Evolutionary conservation across 2,797 vertebrate genomes (phyloP), one percentile per base, ranked within the genome.

Genomic region (Erpetoichthys calabaricus): DNA sequence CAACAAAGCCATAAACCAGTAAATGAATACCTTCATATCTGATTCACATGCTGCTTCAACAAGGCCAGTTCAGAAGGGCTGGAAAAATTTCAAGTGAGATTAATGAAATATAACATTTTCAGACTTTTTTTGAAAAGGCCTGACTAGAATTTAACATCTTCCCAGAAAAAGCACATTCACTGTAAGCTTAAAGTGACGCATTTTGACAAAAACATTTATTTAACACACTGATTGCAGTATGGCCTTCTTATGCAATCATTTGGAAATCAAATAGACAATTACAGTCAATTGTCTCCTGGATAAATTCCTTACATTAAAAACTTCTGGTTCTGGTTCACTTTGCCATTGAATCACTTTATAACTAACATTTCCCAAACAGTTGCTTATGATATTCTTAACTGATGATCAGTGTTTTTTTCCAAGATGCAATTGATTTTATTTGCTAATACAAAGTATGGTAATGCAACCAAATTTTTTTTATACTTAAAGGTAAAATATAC

Each of bases 1-100:
- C 45, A 46, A 63, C 65, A 56, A 50, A 57, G 61, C 57, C 42
- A 47, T 63, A 60, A 4, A 56, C 2, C 51, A 3, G 4, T 55
- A 57, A 8, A 8, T 64, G 60, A 64, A 45, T 62, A 62, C 60
- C 64, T 64, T 49, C 47, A 45, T 64, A 56, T 59, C 42, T 51
- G 3, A 49, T 2, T n/a, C 45, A 61, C 63, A 25, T 60, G 47
- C 47, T 7, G 47, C 9, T 4, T 49, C n/a, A 49, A 7, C 57
- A 51, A 56, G 2, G 6, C n/a, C 46, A 25, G 25, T 25, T 25
- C 25, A 25, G 25, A 25, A 25, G 46, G 55, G 64, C 64, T 65
- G 56, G 64, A 63, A 74, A 63, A 55, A 45, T 59, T 42, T 44
- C 47, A 45, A 9, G 57, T 49, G 47, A 50, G 47, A 6, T 50